Percentiles rank a stretch among this genome's conserved stretches.
These are phyloP conservation scores for Conus ventricosus DNA, from an alignment of 1,140 invertebrate species.

Conservation along the genomic window DNA sequence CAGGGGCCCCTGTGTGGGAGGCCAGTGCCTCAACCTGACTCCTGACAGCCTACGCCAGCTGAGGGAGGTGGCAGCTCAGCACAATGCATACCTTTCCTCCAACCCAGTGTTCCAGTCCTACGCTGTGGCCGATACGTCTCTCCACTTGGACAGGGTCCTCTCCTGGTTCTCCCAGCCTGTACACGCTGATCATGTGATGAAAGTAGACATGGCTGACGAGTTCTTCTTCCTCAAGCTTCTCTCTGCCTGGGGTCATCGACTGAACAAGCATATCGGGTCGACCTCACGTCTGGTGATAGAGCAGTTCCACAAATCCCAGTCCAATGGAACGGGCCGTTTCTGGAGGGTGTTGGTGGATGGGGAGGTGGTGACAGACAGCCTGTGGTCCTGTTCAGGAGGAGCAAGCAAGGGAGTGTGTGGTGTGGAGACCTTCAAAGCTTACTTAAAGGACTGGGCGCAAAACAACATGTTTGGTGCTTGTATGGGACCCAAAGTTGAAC, in stretches of 20 bases:
- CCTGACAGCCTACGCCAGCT: neutral
- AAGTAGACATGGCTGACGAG: slow-evolving; percentile 25
- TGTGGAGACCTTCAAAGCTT: slow-evolving; percentile 83
- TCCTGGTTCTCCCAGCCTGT: neutral
- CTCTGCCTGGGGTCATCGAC: neutral
- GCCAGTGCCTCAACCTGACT: neutral
- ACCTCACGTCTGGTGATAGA: slow-evolving; percentile 1
- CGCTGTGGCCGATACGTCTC: slow-evolving; percentile 9
- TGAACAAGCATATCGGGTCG: neutral
- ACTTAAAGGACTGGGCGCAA: slow-evolving; percentile 96
- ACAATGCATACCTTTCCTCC: slow-evolving; percentile 30
- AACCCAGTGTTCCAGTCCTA: slow-evolving; percentile 11
- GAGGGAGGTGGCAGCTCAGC: neutral
- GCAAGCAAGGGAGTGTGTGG: slow-evolving; percentile 89
- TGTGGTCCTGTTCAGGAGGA: slow-evolving; percentile 35
- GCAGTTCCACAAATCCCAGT: slow-evolving; percentile 4
- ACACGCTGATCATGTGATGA: neutral
- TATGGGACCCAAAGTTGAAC: slow-evolving; percentile 82
- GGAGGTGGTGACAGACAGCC: neutral
- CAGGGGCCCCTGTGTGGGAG: neutral
- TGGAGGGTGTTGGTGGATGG: slow-evolving; percentile 18
- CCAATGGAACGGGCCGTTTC: neutral
- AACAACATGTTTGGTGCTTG: slow-evolving; percentile 93
- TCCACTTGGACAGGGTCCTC: neutral
- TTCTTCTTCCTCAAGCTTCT: slow-evolving; percentile 32